These are phyloP conservation scores for Dimorphilus gyrociliatus DNA, from an alignment of 2,888 invertebrate species.

Conservation along the genomic window DNA sequence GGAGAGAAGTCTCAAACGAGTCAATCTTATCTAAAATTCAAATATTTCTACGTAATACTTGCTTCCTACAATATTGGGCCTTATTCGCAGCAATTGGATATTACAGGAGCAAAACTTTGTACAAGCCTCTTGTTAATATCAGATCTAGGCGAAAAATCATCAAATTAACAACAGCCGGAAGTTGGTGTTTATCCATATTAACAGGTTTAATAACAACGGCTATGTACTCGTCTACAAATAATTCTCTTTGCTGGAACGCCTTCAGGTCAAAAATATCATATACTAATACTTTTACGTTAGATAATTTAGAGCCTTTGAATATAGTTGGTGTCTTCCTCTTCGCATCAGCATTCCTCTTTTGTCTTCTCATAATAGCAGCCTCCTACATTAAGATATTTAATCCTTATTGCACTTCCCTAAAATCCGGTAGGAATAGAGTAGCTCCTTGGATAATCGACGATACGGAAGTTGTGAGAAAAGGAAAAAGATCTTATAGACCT, in stretches of 20 bases:
- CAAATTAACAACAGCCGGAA: slow-evolving; percentile 16
- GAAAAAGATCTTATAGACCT: slow-evolving; percentile 7
- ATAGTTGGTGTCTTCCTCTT: slow-evolving; percentile 12
- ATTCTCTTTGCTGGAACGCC: slow-evolving; percentile 7
- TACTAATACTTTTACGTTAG: not conserved
- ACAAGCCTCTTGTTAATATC: slow-evolving; percentile 16
- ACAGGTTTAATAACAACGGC: slow-evolving; percentile 17
- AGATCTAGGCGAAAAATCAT: slow-evolving; percentile 18
- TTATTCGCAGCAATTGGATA: slow-evolving; percentile 27
- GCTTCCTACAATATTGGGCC: slow-evolving; percentile 23
- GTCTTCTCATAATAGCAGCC: slow-evolving; percentile 12
- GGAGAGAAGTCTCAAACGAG: too few relatives aligned
- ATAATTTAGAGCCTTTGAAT: not conserved
- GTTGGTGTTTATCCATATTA: slow-evolving; percentile 19
- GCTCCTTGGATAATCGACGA: slow-evolving; percentile 13
- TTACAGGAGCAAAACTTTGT: slow-evolving; percentile 16
- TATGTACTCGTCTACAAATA: slow-evolving; percentile 12
- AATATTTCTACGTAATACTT: slow-evolving; percentile 19
- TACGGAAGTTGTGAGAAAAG: too few relatives aligned
- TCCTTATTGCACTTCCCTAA: slow-evolving; percentile 8
- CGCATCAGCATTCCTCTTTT: slow-evolving; percentile 13
- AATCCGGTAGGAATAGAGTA: slow-evolving; percentile 16
- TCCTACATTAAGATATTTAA: slow-evolving; percentile 21
- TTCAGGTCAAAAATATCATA: slow-evolving; percentile 5
- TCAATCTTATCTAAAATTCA: slow-evolving; percentile 18